Base-by-base conservation (phyloP, 2,888 invertebrate genomes). In the Dexiosoma caninum region DNA sequence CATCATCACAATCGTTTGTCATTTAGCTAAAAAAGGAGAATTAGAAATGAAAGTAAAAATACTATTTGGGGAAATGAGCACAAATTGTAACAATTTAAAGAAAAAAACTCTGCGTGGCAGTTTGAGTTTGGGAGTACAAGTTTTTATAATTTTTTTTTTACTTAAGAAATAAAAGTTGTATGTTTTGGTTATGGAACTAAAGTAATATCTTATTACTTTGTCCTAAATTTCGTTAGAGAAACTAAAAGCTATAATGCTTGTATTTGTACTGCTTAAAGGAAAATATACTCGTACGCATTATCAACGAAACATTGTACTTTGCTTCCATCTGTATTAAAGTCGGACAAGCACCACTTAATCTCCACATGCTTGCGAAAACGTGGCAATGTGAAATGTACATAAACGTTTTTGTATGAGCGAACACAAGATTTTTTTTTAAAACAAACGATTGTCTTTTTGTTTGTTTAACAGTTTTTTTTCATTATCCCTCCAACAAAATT, bases 61-160 rank as follows among this genome's bases (percentile, higher is more conserved):
- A 69, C 69, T 59, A 74, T 74, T 81, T 69, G 77, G 81, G 81
- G 77, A 81, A 81, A 81, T 77, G 81, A 77, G 77, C 59, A 69
- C 81, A 69, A 81, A 77, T 77, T 81, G 81, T 77, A 40, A 72
- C 67, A 74, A 75, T 77, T 81, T 77, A 81, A 81, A 81, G 72
- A 81, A 81, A 81, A 81, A 72, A 53, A 60, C 60, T 55, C 23
- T 64, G 53, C 74, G 59, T 21, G 37, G 67, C 23, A 57, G 40
- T 51, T 27, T 19, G 42, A 51, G 37, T 40, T 40, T 71, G 12
- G 35, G 19, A 32, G 42, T 12, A 19, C 19, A n/a, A 40, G 66
- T 42, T 46, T n/a, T n/a, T n/a, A 30, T n/a, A 21, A 21, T 37
- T 40, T 44, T 10, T 12, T 5, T 21, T 9, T n/a, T 37, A 14